Evolutionary conservation across 1,140 invertebrate genomes (phyloP), one percentile per base, ranked within the genome.

Genomic region (Panulirus ornatus): DNA sequence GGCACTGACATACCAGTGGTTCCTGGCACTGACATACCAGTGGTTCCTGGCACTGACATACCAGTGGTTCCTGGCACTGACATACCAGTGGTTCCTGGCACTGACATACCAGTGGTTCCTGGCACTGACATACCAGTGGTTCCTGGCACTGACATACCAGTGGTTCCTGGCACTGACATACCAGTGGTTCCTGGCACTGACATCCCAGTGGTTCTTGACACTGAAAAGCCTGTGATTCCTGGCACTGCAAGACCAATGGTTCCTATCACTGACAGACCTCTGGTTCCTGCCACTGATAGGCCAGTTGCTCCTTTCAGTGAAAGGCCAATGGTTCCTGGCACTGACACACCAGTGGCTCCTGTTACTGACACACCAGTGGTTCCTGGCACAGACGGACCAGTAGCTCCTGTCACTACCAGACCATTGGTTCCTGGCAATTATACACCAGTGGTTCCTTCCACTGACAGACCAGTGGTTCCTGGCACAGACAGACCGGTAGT

Each of bases 211-310:
- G 51, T 1, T 63, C 0, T 22, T 78, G 75, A 2, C 40, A 78
- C 75, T 47, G 38, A 78, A 27, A 78, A 16, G 16, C 75, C 75
- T 1, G 22, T 75, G 42, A 36, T 2, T 40, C 71, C 36, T 40
- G 71, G 3, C 22, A 44, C 19, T 76, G 38, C 8, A 5, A 76
- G 73, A 40, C 38, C 73, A 42, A 6, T 22, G 6, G 38, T 9
- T 76, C 5, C 38, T 78, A 22, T 0, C 58, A 66, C n/a, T 66
- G 58, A 66, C 58, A 30, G n/a, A 27, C 22, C 58, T 27, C n/a
- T 66, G 58, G 58, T 27, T 66, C 58, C 58, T 66, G 58, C n/a
- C 58, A 66, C 58, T 66, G 58, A 66, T 9, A 76, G 73, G 16
- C 38, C 73, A 42, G 6, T 22, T 5, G 38, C 1, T 76, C 5